Evolutionary conservation across 2,888 invertebrate genomes (phyloP).

Genomic region (Endomychus coccineus): DNA sequence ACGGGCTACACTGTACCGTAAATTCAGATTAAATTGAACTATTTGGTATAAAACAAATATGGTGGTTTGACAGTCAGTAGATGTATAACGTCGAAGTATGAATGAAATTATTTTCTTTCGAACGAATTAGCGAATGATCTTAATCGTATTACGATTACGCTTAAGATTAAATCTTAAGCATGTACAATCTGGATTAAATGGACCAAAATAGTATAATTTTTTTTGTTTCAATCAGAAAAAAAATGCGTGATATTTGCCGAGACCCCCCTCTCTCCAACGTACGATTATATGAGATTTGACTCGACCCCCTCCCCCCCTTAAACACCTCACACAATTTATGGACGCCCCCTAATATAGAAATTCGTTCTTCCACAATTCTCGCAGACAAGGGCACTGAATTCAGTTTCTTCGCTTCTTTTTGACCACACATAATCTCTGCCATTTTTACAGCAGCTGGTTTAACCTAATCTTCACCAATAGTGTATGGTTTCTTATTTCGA

Average conservation of each 20-base stretch:
- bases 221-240: slow-evolving; percentile 1
- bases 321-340: neutral
- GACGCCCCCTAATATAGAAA: slow-evolving; percentile 15
- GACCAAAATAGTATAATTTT: slow-evolving; percentile 1
- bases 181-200: slow-evolving; percentile 1
- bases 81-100: slow-evolving; percentile 18
- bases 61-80: slow-evolving; percentile 16
- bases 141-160: slow-evolving; percentile 1
- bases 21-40: slow-evolving; percentile 14
- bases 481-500: slow-evolving; percentile 19
- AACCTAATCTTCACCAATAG: slow-evolving; percentile 25
- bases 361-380: slow-evolving; percentile 19
- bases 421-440: slow-evolving; percentile 23
- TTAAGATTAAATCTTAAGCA: slow-evolving; percentile 1
- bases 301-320: slow-evolving; percentile 1
- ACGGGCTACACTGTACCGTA: slow-evolving; percentile 15
- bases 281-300: neutral
- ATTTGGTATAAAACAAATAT: slow-evolving; percentile 17
- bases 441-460: slow-evolving; percentile 25
- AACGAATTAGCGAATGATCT: slow-evolving; percentile 1
- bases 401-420: slow-evolving; percentile 17
- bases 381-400: slow-evolving; percentile 20
- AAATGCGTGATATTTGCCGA: slow-evolving; percentile 1
- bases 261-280: slow-evolving; percentile 1
- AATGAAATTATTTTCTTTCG: slow-evolving; percentile 13